Evolutionary conservation across 2,888 invertebrate species (phyloP), one percentile per base, ranked within the genome.

Genomic region (Chamaedrilus cognettii): DNA sequence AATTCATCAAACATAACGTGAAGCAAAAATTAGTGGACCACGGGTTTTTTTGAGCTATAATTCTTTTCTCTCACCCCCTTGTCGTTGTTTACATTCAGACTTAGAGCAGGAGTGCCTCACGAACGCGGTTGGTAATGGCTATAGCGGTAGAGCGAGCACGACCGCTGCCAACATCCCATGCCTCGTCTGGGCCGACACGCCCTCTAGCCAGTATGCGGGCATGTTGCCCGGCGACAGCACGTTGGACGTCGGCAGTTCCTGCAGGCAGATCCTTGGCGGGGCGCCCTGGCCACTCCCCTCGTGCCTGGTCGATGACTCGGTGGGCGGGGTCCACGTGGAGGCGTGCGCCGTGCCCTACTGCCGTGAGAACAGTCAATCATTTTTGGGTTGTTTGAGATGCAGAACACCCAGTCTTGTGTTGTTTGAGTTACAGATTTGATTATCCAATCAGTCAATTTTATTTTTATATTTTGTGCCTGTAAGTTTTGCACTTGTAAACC

Each of bases 291-390:
- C 55, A 15, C 11, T 7, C 7, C 55, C 55, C 26, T 52, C 55
- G 15, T 52, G 55, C 55, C 28, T 52, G 15, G 55, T 52, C 15
- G 55, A 7, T 26, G 7, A 52, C 55, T 42, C 19, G 42, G 26
- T 7, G 11, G 11, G 11, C 15, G 55, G 55, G 26, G 5, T 52
- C 7, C 15, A 52, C 26, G 15, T 52, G 7, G 7, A 7, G 26
- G 55, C 55, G 7, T 52, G 55, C 26, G 55, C 11, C 26, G 26
- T 52, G 26, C 55, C 55, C 26, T 52, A 23, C 28, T 52, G 55
- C 26, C 15, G 55, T 42, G 42, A 42, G 42, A 11, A 19, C 42
- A 42, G 42, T 42, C 42, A 42, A 42, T 42, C 42, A 42, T 42
- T 42, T 42, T 19, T 11, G n/a, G n/a, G n/a, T n/a, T n/a, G n/a